Evolutionary conservation across 2,888 invertebrate species (phyloP), one percentile per base, ranked within the genome.

Genomic region (Tipula lateralis): DNA sequence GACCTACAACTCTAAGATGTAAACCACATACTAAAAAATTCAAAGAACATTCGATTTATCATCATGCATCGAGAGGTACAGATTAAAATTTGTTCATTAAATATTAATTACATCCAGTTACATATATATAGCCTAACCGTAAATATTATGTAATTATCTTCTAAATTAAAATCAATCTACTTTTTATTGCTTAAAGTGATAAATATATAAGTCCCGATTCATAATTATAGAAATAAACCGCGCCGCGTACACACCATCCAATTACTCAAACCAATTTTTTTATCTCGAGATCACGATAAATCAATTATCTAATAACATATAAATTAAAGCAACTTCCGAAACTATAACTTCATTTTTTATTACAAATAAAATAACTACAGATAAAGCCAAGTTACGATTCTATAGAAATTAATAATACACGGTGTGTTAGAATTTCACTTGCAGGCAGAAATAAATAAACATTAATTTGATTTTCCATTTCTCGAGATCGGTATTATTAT

Each of bases 271-370:
- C 66, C 66, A 66, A 66, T 66, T 24, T 66, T n/a, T 12, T 24
- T 66, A 66, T 66, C 66, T 66, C 24, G 66, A 66, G 66, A 66
- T 24, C 66, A 66, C 66, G 66, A 66, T 66, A 66, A 66, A 66
- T 66, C 66, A 66, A 66, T 66, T 66, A 66, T 66, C 66, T 66
- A 66, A 66, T 66, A 66, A 24, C 24, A 66, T n/a, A n/a, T 66
- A 66, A 66, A 66, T 66, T 66, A 66, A 66, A 24, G 2, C 0
- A 24, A 24, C 66, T 66, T 66, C 66, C 66, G 66, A 66, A 66
- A 24, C 66, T 19, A 66, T 66, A 66, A 50, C 50, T 50, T 50
- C 19, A 50, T 50, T 50, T 50, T 9, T 19, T 50, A 1, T 50
- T 66, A 66, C 9, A 66, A 24, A 66, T 66, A 24, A 6, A 66